Evolutionary conservation across 2,888 invertebrate species (phyloP).

Genomic region (Rhingia campestris): DNA sequence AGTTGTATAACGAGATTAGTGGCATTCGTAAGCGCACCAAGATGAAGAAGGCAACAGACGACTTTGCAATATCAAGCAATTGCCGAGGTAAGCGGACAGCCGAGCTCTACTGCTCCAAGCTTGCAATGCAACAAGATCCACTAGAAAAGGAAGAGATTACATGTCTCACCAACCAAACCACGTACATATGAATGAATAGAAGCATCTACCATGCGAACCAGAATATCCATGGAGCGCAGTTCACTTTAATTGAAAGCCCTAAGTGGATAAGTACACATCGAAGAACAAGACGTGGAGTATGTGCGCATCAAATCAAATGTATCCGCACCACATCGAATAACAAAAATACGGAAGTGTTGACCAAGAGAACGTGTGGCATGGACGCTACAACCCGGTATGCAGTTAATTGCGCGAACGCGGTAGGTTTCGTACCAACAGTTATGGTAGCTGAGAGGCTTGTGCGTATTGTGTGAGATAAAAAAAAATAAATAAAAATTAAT

Average conservation of each 20-base stretch:
- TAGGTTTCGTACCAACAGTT: slow-evolving; percentile 53
- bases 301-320: slow-evolving; percentile 47
- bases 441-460: slow-evolving; percentile 33
- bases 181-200: slow-evolving; percentile 57
- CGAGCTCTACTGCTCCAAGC: slow-evolving; percentile 41
- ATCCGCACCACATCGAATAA: slow-evolving; percentile 34
- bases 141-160: slow-evolving; percentile 31
- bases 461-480: slow-evolving; percentile 15
- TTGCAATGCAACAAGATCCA: slow-evolving; percentile 15
- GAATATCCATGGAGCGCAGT: slow-evolving; percentile 31
- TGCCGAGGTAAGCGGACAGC: not conserved
- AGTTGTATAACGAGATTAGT: slow-evolving; percentile 61
- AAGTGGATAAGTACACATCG: slow-evolving; percentile 55
- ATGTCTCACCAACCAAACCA: slow-evolving; percentile 34
- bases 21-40: slow-evolving; percentile 15
- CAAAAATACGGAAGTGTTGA: slow-evolving; percentile 63
- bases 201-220: slow-evolving; percentile 24
- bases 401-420: slow-evolving; percentile 58
- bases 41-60: not conserved
- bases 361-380: slow-evolving; percentile 35
- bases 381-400: slow-evolving; percentile 20
- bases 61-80: not conserved
- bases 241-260: slow-evolving; percentile 65
- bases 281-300: slow-evolving; percentile 30
- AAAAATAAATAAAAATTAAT: slow-evolving; percentile 55